A percentile compares a stretch with the other conserved stretches of the same genome.
These are phyloP conservation scores for Platichthys stellatus DNA, from an alignment of 2,113 vertebrate genomes.

Conservation along the genomic window DNA sequence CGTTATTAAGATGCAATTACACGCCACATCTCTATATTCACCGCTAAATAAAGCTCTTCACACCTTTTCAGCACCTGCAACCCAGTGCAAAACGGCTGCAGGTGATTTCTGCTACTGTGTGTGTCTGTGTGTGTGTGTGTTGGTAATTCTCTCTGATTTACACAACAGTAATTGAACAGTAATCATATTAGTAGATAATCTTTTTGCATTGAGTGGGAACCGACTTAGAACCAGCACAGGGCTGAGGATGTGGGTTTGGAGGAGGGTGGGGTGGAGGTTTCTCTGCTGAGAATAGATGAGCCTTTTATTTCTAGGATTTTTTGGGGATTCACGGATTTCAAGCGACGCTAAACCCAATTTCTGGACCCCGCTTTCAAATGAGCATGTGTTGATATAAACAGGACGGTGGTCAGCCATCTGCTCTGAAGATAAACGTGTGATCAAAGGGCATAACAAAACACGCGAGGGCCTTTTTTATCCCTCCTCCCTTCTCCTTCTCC, in stretches of 20 bases:
- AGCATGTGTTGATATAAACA: slow-evolving; percentile 75
- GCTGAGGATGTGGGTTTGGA: slow-evolving; percentile 74
- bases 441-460: slow-evolving; percentile 85
- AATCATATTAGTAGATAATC: slow-evolving; percentile 81
- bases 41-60: slow-evolving; percentile 49
- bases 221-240: slow-evolving; percentile 64
- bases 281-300: slow-evolving; percentile 64
- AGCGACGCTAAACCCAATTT: slow-evolving; percentile 62
- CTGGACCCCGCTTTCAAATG: slow-evolving; percentile 68
- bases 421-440: slow-evolving; percentile 84
- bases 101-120: slow-evolving; percentile 36
- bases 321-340: slow-evolving; percentile 71
- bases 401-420: slow-evolving; percentile 81
- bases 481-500: slow-evolving; percentile 11
- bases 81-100: slow-evolving; percentile 33
- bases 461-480: slow-evolving; percentile 62
- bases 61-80: slow-evolving; percentile 64
- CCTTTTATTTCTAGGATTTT: slow-evolving; percentile 75
- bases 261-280: slow-evolving; percentile 61
- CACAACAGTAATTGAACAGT: slow-evolving; percentile 72
- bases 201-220: slow-evolving; percentile 60
- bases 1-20: slow-evolving; percentile 70
- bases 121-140: slow-evolving; percentile 54
- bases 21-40: slow-evolving; percentile 55
- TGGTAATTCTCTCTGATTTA: slow-evolving; percentile 49